Conservation (phyloP, 53 echinoderm and acorn worm species). For the Astropecten irregularis region DNA sequence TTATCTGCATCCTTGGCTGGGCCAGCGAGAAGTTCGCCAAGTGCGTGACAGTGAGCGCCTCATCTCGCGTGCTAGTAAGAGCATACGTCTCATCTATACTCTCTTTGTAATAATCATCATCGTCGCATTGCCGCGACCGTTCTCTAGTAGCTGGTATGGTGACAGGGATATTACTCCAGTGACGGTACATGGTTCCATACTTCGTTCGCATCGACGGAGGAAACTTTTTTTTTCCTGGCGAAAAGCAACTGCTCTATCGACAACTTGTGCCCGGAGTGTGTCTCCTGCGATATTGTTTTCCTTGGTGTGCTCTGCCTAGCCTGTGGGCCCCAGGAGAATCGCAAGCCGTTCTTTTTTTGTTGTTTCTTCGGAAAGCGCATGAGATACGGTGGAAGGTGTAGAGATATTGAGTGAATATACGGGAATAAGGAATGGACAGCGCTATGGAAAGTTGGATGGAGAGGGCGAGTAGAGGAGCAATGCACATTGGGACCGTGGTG, state of each 20-base stretch:
- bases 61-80: not conserved
- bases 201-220: not conserved
- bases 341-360: not conserved
- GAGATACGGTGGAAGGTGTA: not conserved
- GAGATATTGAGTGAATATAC: not conserved
- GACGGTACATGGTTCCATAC: not conserved
- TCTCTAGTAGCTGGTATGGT: not conserved
- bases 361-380: not conserved
- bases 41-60: slow-evolving; percentile 48
- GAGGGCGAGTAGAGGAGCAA: not conserved
- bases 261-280: slow-evolving; percentile 40
- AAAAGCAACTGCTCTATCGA: slow-evolving; percentile 24
- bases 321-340: slow-evolving; percentile 17
- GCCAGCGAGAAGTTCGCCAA: slow-evolving; percentile 47
- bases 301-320: slow-evolving; percentile 13
- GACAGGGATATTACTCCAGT: slow-evolving; percentile 11
- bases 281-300: slow-evolving; percentile 3
- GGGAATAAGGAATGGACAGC: not conserved
- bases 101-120: too few relatives aligned
- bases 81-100: too few relatives aligned
- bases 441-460: slow-evolving; percentile 46
- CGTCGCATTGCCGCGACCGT: not conserved
- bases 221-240: slow-evolving; percentile 11
- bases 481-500: slow-evolving; percentile 33
- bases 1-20: slow-evolving; percentile 56